phyloP scores from a whole-genome alignment of 2,113 vertebrate species.

The Corynorhinus townsendii region DNA sequence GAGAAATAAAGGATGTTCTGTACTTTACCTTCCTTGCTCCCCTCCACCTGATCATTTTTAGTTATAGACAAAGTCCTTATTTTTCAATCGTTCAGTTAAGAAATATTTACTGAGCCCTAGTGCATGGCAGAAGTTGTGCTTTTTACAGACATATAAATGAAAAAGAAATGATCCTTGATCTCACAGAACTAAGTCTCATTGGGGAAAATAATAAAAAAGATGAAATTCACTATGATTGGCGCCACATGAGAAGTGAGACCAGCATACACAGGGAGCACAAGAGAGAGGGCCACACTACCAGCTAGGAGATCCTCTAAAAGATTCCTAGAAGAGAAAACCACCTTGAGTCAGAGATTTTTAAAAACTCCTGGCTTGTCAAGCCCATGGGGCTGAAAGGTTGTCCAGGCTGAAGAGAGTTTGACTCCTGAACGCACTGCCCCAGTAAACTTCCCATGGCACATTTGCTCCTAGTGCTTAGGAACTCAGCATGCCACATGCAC shows the following conservation, averaged over 20 bases:
- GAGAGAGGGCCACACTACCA: background rate
- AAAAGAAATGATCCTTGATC: background rate
- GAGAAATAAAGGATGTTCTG: slow-evolving; percentile 13
- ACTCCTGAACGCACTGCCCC: background rate
- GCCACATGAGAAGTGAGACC: background rate
- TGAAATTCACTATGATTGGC: background rate
- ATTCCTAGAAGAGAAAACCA: background rate
- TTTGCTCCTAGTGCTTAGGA: background rate
- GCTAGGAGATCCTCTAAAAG: background rate
- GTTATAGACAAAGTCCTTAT: background rate
- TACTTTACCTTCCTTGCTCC: background rate
- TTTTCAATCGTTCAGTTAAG: slow-evolving; percentile 26
- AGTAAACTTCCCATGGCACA: background rate
- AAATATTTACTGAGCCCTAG: background rate
- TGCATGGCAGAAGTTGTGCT: background rate
- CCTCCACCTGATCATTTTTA: background rate
- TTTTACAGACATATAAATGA: background rate
- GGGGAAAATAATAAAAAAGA: background rate
- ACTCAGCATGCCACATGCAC: background rate
- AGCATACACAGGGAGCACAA: background rate
- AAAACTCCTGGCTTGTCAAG: background rate
- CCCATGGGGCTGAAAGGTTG: background rate
- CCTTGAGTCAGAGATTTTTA: background rate
- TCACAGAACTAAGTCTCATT: background rate
- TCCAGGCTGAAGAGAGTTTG: background rate